Percentiles rank a stretch among this genome's conserved stretches.
phyloP scores from a whole-genome alignment of 2,113 vertebrate genomes.

The Larimichthys crocea region DNA sequence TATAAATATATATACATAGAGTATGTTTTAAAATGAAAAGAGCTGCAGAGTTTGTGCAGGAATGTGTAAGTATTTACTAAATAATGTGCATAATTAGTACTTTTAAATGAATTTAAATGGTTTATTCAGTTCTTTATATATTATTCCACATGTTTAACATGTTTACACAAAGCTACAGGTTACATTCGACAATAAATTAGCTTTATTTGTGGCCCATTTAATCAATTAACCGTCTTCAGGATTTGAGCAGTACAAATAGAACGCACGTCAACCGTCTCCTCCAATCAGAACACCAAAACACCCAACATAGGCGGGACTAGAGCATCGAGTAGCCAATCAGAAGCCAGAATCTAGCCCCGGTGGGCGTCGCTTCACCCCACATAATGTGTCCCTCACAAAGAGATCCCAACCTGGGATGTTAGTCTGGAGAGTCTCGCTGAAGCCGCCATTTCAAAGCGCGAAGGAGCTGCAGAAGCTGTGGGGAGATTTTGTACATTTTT shows the following conservation, averaged over 20 bases:
- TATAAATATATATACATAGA: too few species aligned
- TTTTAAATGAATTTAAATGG: neutral
- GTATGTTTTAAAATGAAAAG: too few species aligned
- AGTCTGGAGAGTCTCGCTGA: conserved; percentile 27
- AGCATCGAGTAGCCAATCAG: conserved; percentile 45
- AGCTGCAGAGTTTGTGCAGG: too few species aligned
- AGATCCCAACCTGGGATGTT: conserved; percentile 58
- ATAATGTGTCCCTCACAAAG: conserved; percentile 43
- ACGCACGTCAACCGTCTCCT: neutral
- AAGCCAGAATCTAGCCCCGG: neutral
- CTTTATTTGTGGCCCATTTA: conserved; percentile 16
- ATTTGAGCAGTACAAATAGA: neutral
- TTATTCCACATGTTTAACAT: neutral
- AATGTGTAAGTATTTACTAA: too few species aligned
- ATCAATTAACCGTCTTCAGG: conserved; percentile 14
- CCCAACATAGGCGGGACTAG: neutral
- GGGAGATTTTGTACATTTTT: conserved; percentile 44
- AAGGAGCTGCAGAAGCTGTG: neutral
- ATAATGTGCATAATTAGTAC: too few species aligned
- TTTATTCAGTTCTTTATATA: neutral
- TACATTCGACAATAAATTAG: conserved; percentile 14
- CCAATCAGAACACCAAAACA: conserved; percentile 59
- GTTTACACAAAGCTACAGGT: neutral
- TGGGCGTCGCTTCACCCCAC: conserved; percentile 47
- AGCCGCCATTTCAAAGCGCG: conserved; percentile 80